Base-by-base conservation (phyloP, 2,797 vertebrate genomes). In the Takifugu ocellatus region DNA sequence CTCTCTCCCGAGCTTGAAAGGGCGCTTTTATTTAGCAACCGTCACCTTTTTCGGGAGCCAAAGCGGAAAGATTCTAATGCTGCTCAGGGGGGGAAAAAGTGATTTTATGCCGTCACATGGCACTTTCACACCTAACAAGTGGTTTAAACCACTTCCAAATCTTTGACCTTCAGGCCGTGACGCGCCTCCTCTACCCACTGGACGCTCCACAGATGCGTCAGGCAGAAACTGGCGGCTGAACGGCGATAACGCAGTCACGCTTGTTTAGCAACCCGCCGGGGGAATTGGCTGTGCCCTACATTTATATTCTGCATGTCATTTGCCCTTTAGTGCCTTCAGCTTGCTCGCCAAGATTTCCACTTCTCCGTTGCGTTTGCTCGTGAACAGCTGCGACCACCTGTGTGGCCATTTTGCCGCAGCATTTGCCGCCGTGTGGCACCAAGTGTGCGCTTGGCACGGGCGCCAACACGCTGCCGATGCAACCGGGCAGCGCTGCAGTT, bases 381-480 rank as follows among this genome's bases (percentile, higher is more conserved):
- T 81, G 71, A 79, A 77, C 81, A 70, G 66, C 81, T 76, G 79
- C 33, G 70, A 79, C 84, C 87, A 85, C 87, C 81, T 77, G 75
- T 74, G 72, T 68, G 75, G 79, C 79, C 79, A 55, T 78, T 84
- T 81, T 84, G 75, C 82, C 78, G 78, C 77, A 75, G 79, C 47
- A 26, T 69, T 70, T 54, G 62, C 45, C 42, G 25, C 33, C 45
- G 51, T 64, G 61, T 51, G 59, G 3, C 8, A 39, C 11, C 36
- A 39, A 57, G 57, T 39, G 31, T 10, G 27, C 24, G 66, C 49
- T 24, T 33, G 52, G 56, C 31, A 21, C 27, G 54, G 57, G 61
- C 46, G 48, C n/a, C 42, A 59, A 75, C 45, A 39, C 54, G 29
- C 60, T 8, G 39, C 21, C 33, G 47, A n/a, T 51, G 51, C 47